phyloP scores from a whole-genome alignment of 1,140 invertebrate species.

The Frieseomelitta varia region DNA sequence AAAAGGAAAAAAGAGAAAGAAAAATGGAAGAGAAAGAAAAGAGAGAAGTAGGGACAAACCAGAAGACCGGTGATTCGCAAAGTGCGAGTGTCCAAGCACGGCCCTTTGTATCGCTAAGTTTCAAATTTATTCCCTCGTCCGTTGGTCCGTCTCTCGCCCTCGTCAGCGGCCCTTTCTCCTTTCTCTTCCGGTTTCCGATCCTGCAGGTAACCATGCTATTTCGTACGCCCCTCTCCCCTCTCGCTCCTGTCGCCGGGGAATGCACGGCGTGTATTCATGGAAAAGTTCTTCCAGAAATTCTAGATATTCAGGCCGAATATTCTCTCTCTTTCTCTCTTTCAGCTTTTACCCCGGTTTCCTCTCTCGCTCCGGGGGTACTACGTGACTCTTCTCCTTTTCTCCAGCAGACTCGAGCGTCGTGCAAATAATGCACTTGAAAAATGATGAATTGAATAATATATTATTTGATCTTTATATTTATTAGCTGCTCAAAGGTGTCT shows the following conservation, averaged over 20 bases:
- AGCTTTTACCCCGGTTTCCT: neutral
- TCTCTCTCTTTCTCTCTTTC: conserved; percentile 47
- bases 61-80: neutral
- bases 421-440: too few relatives aligned
- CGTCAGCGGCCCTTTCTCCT: conserved; percentile 31
- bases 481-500: too few relatives aligned
- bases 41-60: too few relatives aligned
- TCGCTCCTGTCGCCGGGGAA: neutral
- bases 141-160: conserved; percentile 24
- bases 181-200: conserved; percentile 42
- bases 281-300: conserved; percentile 62
- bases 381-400: too few relatives aligned
- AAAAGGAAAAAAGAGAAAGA: too few relatives aligned
- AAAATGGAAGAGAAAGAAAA: too few relatives aligned
- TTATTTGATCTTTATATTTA: too few relatives aligned
- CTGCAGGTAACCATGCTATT: conserved; percentile 55
- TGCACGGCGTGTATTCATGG: conserved; percentile 67
- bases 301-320: conserved; percentile 68
- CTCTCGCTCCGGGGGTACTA: neutral
- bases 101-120: conserved; percentile 38
- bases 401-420: too few relatives aligned
- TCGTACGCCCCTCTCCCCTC: conserved; percentile 46
- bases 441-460: too few relatives aligned
- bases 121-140: conserved; percentile 49
- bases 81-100: neutral